Evolutionary conservation across 2,113 vertebrate species (phyloP), one percentile per base, ranked within the genome.

Genomic region (Atlantisia rogersi): DNA sequence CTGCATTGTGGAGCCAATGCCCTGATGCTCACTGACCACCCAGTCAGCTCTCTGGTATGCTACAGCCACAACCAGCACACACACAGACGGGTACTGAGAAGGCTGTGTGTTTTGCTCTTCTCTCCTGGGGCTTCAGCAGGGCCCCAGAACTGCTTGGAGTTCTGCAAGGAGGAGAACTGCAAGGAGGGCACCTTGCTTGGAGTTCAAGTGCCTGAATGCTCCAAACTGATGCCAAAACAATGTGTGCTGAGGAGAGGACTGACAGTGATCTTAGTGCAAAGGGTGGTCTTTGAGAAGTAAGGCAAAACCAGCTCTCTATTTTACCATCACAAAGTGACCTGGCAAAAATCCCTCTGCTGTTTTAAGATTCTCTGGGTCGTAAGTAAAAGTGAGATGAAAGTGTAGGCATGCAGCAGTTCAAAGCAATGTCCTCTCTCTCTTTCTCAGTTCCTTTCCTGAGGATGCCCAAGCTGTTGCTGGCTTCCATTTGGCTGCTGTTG

Each of bases 1-100:
- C n/a, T 83, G n/a, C 5, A 0, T 9, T 42, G 59, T 37, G 77
- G 26, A 48, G 40, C 55, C 32, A 13, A 31, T 18, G 12, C 48
- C 18, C 35, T 62, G 44, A 9, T 25, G 25, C 39, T 53, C 25
- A 11, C 6, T 60, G n/a, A 21, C 12, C 0, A 0, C 1, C 25
- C 29, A 20, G 16, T 52, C 75, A 63, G 60, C 50, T 53, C 48
- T 28, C 24, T 37, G 37, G 39, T 52, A 5, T 7, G 50, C 35
- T 44, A 24, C 7, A 31, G 70, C 18, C 1, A 0, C 16, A 50
- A 22, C 2, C 3, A 1, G 11, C 4, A 35, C 12, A 13, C 15
- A 4, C 20, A 28, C 56, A 64, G 22, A 18, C 1, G 42, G 15
- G 28, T 21, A 11, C 32, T 60, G 29, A 69, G 40, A 0, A 10